Percentiles rank a stretch among this genome's conserved stretches.
These are phyloP conservation scores for Epistrophe grossulariae DNA, from an alignment of 2,888 invertebrate genomes.

Conservation along the genomic window DNA sequence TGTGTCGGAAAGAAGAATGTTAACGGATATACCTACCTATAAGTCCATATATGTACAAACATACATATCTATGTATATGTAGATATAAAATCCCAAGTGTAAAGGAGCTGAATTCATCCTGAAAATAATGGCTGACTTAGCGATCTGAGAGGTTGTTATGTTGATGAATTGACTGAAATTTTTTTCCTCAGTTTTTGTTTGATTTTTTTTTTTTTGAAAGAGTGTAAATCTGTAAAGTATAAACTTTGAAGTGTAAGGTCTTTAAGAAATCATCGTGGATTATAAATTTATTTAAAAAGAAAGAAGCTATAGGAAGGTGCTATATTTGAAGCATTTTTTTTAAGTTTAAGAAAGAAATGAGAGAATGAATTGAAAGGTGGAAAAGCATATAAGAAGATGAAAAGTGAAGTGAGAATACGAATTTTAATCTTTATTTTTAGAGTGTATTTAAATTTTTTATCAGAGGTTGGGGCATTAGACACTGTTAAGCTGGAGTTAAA, in stretches of 20 bases:
- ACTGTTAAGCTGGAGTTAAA: no score
- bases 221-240: conserved; percentile 46
- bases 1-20: conserved; percentile 53
- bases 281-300: conserved; percentile 9
- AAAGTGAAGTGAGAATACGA: not conserved
- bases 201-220: not conserved
- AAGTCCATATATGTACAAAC: not conserved
- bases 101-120: conserved; percentile 48
- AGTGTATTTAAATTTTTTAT: no score
- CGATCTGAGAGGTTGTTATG: conserved; percentile 65
- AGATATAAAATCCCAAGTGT: conserved; percentile 18
- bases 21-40: conserved; percentile 15
- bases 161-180: conserved; percentile 68
- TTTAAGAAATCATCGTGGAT: conserved; percentile 60
- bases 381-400: not conserved
- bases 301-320: not conserved
- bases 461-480: no score
- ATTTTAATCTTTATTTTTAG: no score
- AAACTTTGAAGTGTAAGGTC: conserved; percentile 45
- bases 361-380: not conserved
- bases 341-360: conserved; percentile 3
- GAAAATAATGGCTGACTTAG: conserved; percentile 70
- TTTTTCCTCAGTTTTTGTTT: conserved; percentile 14
- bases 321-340: not conserved
- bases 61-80: no score